Evolutionary conservation across 1,140 invertebrate genomes (phyloP).

Genomic region (Drosophila pectinifera): DNA sequence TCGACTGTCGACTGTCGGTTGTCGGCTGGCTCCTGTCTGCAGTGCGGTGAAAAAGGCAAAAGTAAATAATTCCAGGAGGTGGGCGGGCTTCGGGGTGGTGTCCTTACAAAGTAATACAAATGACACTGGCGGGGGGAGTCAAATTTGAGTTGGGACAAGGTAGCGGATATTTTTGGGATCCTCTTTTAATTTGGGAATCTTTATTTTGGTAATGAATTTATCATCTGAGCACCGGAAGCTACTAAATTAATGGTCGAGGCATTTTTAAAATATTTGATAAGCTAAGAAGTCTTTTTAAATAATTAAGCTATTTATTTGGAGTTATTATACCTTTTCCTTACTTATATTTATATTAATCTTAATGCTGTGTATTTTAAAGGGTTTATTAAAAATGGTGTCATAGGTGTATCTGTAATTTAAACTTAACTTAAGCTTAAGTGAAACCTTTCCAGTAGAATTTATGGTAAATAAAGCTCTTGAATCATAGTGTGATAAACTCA

Average conservation of each 20-base stretch:
- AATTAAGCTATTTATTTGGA: neutral
- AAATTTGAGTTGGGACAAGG: neutral
- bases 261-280: slow-evolving; percentile 1
- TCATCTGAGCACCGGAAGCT: neutral
- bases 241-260: neutral
- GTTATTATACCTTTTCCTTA: neutral
- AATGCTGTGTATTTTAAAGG: no score
- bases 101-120: slow-evolving; percentile 43
- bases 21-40: no score
- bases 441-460: no score
- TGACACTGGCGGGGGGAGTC: neutral
- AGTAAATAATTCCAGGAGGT: slow-evolving; percentile 38
- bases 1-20: slow-evolving; percentile 4
- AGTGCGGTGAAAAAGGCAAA: slow-evolving; percentile 38
- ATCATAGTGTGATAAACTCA: no score
- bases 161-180: neutral
- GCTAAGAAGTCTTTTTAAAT: no score
- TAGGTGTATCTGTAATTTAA: no score
- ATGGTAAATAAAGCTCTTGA: no score
- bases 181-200: neutral
- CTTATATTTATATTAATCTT: neutral
- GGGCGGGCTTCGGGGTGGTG: neutral
- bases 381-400: no score
- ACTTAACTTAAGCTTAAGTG: neutral
- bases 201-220: slow-evolving; percentile 8